Percentiles rank a stretch among this genome's conserved stretches.
Evolutionary conservation across 2,797 vertebrate genomes (phyloP).

Genomic region (Ctenosaura bakeri): DNA sequence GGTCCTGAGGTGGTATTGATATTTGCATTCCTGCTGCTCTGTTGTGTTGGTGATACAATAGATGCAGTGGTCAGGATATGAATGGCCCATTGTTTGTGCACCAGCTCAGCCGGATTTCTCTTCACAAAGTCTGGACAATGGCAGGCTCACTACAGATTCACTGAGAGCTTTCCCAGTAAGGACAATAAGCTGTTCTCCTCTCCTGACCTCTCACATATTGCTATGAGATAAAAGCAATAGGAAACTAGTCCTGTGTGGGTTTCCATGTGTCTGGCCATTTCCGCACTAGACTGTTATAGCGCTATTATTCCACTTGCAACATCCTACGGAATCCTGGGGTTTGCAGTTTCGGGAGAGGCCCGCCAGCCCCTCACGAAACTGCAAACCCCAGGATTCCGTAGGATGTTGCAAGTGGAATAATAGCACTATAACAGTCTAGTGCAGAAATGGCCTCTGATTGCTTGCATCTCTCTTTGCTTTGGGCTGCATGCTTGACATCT

Average conservation of each 20-base stretch:
- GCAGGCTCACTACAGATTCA: conserved; percentile 10
- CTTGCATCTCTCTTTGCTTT: background rate
- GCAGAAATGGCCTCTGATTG: no score
- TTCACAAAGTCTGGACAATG: conserved; percentile 29
- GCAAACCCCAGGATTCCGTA: no score
- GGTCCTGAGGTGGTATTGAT: background rate
- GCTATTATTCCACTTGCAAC: no score
- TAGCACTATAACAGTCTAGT: no score
- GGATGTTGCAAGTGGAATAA: no score
- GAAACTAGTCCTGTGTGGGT: conserved; percentile 14
- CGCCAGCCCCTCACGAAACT: no score
- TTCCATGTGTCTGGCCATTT: background rate
- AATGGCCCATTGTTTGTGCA: conserved; percentile 36
- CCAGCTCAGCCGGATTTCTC: conserved; percentile 22
- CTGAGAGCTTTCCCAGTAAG: conserved; percentile 30
- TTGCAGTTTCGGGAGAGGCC: no score
- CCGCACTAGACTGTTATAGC: no score
- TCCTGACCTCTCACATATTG: conserved; percentile 19
- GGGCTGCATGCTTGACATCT: background rate
- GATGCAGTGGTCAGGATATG: conserved; percentile 30
- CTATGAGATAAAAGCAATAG: conserved; percentile 15
- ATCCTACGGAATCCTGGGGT: no score
- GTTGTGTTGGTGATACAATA: conserved; percentile 20
- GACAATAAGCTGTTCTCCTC: conserved; percentile 15
- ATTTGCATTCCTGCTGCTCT: conserved; percentile 35